A percentile compares a stretch with the other conserved stretches of the same genome.
Conservation (phyloP, 2,113 vertebrate genomes). For the Fukomys damarensis region DNA sequence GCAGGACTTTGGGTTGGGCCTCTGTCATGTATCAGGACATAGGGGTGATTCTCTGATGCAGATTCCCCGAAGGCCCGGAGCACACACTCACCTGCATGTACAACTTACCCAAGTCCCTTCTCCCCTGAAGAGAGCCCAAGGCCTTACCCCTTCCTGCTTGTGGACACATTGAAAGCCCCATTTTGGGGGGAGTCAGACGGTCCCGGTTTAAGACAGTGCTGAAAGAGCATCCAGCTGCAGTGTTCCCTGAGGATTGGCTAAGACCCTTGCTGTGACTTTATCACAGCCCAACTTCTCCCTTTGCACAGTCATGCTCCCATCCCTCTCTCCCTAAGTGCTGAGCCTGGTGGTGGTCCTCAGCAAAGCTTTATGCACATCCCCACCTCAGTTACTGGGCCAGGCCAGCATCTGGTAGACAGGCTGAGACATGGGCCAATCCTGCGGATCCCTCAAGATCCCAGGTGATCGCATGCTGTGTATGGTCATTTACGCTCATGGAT, state of each 20-base stretch:
- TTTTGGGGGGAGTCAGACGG: not conserved
- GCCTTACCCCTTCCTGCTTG: not conserved
- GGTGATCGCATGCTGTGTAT: not conserved
- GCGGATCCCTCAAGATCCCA: not conserved
- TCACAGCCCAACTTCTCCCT: not conserved
- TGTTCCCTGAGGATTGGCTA: not conserved
- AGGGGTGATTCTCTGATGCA: not conserved
- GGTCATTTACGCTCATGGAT: not conserved
- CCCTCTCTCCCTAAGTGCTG: not conserved
- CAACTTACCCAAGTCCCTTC: no score
- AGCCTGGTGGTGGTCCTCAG: not conserved
- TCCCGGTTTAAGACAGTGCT: not conserved
- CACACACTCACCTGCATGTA: fast-evolving
- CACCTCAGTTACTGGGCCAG: not conserved
- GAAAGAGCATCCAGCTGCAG: not conserved
- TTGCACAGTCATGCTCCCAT: not conserved
- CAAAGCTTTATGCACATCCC: not conserved
- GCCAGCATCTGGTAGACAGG: not conserved
- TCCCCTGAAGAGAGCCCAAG: not conserved
- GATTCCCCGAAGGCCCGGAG: not conserved
- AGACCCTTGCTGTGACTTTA: not conserved
- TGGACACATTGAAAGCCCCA: not conserved
- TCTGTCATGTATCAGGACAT: not conserved
- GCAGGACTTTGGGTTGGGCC: not conserved
- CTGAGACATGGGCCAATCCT: not conserved